Base-by-base conservation (phyloP, 2,797 vertebrate species). In the Hybognathus amarus region DNA sequence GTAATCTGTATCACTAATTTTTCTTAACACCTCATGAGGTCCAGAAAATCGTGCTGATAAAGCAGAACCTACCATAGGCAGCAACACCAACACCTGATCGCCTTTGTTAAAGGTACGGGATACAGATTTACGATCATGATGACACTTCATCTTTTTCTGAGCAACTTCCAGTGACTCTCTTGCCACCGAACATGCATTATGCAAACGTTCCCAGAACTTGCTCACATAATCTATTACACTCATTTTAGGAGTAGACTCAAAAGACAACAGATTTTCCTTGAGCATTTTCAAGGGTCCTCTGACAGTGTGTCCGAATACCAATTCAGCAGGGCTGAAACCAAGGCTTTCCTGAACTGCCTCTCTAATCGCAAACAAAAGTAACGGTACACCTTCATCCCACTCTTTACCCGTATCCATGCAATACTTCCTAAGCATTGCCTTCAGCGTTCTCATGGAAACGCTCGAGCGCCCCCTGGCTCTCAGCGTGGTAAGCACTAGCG, bases 71-170 rank as follows among this genome's bases (percentile, higher is more conserved):
- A 33, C 50, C 20, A 79, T 69, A 45, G 78, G 56, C 69, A 85
- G 20, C 18, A 80, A 67, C 0, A 70, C 77, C 13, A 85, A 13
- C 3, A 85, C 61, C n/a, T 59, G 6, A 30, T 85, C 68, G 13
- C 83, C 83, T 18, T 52, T 5, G 6, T 33, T 15, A 36, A 83
- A 77, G 17, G 7, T 4, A 22, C 45, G 40, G 6, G 1, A 5
- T 15, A 77, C 73, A 27, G 63, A 30, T 11, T 76, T n/a, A 22
- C 42, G 67, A 50, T 79, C 54, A 22, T 20, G 6, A 73, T 13
- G 22, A 7, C 30, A 0, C 27, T 85, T 80, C 71, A 85, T 69
- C 4, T 22, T 52, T 24, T 2, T 11, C 77, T 85, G 83, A 4
- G 61, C 40, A 7, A 7, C 27, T 17, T 6, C 36, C 5, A 80